Conservation (phyloP, 2,113 vertebrate species). For the Tonatia bakeri region DNA sequence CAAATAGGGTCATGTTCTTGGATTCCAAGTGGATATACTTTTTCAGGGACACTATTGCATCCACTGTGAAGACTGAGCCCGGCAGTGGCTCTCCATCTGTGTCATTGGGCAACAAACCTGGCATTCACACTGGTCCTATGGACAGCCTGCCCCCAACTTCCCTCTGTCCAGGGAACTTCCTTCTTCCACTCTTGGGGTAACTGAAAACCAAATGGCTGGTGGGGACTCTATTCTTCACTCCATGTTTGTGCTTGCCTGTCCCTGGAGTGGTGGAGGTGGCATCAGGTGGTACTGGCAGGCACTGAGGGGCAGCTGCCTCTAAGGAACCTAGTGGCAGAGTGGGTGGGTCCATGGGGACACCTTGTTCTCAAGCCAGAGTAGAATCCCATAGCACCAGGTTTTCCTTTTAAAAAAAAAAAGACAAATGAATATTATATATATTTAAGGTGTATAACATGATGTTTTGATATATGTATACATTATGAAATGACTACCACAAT, state of each 20-base stretch:
- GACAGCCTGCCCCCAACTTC: background rate
- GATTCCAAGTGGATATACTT: background rate
- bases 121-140: too few species aligned
- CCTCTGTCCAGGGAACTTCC: background rate
- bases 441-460: background rate
- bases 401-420: background rate
- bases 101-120: background rate
- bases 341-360: background rate
- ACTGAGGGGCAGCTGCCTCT: background rate
- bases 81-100: background rate
- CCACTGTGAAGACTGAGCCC: background rate
- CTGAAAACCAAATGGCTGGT: background rate
- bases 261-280: accelerated
- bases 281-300: background rate
- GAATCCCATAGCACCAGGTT: background rate
- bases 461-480: background rate
- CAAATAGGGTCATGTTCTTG: background rate
- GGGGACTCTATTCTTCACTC: background rate
- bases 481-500: background rate
- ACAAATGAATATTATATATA: background rate
- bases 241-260: background rate
- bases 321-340: background rate
- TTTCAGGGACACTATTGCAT: background rate
- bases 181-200: background rate
- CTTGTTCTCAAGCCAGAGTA: background rate